A percentile compares a stretch with the other conserved stretches of the same genome.
phyloP scores from a whole-genome alignment of 2,113 vertebrate genomes.

The Artemisiospiza belli region DNA sequence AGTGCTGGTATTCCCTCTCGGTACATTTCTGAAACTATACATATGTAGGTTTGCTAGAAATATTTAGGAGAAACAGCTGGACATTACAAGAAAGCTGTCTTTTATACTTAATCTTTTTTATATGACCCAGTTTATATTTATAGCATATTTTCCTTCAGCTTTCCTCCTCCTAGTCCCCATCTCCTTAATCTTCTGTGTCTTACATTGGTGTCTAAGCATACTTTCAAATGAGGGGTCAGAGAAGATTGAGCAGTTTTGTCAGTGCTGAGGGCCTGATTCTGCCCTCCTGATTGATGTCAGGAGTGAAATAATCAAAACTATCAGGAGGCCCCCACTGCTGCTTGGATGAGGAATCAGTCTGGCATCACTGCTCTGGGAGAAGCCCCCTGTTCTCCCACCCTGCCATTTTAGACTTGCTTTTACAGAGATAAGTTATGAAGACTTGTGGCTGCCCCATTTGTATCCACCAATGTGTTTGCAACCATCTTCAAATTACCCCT shows the following conservation, averaged over 20 bases:
- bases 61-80: slow-evolving; percentile 74
- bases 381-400: background rate
- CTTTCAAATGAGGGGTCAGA: background rate
- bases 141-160: slow-evolving; percentile 31
- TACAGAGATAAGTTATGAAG: background rate
- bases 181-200: background rate
- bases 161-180: background rate
- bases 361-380: background rate
- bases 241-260: background rate
- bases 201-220: background rate
- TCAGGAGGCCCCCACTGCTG: accelerated
- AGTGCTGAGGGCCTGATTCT: background rate
- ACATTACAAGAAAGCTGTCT: slow-evolving; percentile 63
- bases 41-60: slow-evolving; percentile 62
- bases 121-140: slow-evolving; percentile 43
- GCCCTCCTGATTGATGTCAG: background rate
- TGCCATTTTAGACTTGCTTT: background rate
- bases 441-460: background rate
- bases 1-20: slow-evolving; percentile 71
- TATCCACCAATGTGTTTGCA: background rate
- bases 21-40: slow-evolving; percentile 73
- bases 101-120: slow-evolving; percentile 63
- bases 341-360: background rate
- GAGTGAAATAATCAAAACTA: background rate
- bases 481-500: background rate